These are phyloP conservation scores for Microcebus jonahi DNA, from an alignment of 2,113 vertebrate genomes.

Conservation along the genomic window DNA sequence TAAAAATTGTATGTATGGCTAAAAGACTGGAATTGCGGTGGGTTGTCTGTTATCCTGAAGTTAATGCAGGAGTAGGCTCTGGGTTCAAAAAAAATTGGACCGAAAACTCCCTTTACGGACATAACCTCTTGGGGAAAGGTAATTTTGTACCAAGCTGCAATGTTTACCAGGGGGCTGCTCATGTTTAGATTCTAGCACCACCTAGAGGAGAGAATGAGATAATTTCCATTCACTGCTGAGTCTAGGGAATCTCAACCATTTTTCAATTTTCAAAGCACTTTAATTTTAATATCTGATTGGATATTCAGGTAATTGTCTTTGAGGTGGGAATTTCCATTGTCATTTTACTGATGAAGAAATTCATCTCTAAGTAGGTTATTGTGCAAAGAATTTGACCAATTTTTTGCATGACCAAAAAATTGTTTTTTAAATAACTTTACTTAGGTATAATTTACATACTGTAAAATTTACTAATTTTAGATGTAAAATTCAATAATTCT, in stretches of 20 bases:
- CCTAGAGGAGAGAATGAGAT: conserved; percentile 78
- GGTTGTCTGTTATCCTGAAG: neutral
- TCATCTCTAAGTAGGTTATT: neutral
- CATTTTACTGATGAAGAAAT: neutral
- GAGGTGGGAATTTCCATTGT: neutral
- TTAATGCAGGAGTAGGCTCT: neutral
- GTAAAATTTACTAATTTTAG: neutral
- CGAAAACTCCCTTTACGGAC: neutral
- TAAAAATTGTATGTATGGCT: neutral
- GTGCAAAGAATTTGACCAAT: neutral
- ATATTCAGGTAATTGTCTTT: neutral
- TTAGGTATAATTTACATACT: neutral
- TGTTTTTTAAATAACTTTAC: neutral
- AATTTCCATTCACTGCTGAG: neutral
- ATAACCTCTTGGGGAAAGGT: neutral
- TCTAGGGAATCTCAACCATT: neutral
- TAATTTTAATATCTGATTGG: neutral
- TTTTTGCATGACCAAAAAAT: neutral
- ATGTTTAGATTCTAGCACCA: conserved; percentile 81
- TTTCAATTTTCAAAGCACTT: conserved; percentile 46
- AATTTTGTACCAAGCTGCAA: neutral
- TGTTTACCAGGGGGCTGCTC: neutral
- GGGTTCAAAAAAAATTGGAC: neutral
- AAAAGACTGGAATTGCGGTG: neutral
- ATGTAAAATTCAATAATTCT: neutral